These are phyloP conservation scores for Mesochorus sp. DNA, from an alignment of 2,888 invertebrate genomes.

Conservation along the genomic window DNA sequence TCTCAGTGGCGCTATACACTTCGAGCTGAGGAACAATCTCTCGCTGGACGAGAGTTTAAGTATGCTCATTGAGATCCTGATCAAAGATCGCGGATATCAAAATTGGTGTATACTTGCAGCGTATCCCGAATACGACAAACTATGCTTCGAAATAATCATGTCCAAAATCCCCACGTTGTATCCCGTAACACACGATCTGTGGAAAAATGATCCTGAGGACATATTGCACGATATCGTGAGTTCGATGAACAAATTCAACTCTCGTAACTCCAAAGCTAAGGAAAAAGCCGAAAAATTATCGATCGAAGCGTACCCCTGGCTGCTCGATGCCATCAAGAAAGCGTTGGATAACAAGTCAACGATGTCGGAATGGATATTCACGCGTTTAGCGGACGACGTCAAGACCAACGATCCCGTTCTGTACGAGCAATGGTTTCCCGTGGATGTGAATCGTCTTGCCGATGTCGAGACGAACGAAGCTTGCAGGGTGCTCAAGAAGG, in stretches of 20 bases:
- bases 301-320: slow-evolving; percentile 70
- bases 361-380: not conserved
- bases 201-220: slow-evolving; percentile 11
- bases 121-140: slow-evolving; percentile 67
- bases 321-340: slow-evolving; percentile 53
- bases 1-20: slow-evolving; percentile 63
- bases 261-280: slow-evolving; percentile 13
- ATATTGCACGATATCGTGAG: slow-evolving; percentile 41
- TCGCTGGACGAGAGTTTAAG: slow-evolving; percentile 61
- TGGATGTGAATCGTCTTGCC: not conserved
- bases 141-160: slow-evolving; percentile 68
- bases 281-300: slow-evolving; percentile 42
- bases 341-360: not conserved
- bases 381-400: not conserved
- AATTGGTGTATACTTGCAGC: slow-evolving; percentile 65
- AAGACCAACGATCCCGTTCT: slow-evolving; percentile 62
- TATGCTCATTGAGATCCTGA: slow-evolving; percentile 48
- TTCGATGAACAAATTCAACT: slow-evolving; percentile 69
- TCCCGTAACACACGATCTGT: slow-evolving; percentile 36
- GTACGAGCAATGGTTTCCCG: slow-evolving; percentile 32
- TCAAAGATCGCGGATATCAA: slow-evolving; percentile 12
- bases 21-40: slow-evolving; percentile 56
- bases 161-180: slow-evolving; percentile 33
- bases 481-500: slow-evolving; percentile 39
- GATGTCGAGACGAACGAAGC: slow-evolving; percentile 10